Conservation (phyloP, 2,797 vertebrate genomes). For the Phoebastria nigripes region DNA sequence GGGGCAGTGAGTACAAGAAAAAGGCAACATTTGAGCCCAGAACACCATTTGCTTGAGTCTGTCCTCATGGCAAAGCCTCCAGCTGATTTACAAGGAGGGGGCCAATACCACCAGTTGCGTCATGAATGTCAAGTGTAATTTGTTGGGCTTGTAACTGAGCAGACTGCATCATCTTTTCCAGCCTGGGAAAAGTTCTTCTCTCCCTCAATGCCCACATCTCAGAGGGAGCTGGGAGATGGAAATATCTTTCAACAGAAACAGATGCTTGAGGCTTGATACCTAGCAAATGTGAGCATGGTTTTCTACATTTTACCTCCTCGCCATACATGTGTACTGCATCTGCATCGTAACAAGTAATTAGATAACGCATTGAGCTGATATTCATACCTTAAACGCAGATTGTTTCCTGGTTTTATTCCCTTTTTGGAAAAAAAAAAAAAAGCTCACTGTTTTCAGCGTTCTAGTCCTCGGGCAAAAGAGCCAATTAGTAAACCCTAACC, state of each 20-base stretch:
- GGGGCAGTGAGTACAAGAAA: not conserved
- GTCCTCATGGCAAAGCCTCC: not conserved
- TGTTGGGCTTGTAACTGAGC: not conserved
- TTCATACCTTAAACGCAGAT: not conserved
- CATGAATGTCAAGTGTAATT: not conserved
- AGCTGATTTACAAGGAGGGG: not conserved
- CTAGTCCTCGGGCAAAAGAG: not conserved
- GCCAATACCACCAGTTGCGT: not conserved
- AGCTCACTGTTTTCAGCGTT: not conserved
- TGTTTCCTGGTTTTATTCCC: not conserved
- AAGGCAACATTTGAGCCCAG: not conserved
- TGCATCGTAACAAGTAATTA: not conserved
- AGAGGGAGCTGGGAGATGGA: not conserved
- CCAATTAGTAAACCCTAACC: not conserved
- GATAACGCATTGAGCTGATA: not conserved
- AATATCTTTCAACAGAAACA: not conserved
- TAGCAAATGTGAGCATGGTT: not conserved
- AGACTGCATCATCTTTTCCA: not conserved
- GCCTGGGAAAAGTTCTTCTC: not conserved
- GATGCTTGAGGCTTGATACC: not conserved
- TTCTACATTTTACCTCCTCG: not conserved
- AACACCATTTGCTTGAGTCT: not conserved
- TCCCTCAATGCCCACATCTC: not conserved
- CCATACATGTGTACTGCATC: not conserved
- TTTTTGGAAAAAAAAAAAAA: not conserved